phyloP scores from a whole-genome alignment of 2,113 vertebrate genomes.

The Osmerus eperlanus region DNA sequence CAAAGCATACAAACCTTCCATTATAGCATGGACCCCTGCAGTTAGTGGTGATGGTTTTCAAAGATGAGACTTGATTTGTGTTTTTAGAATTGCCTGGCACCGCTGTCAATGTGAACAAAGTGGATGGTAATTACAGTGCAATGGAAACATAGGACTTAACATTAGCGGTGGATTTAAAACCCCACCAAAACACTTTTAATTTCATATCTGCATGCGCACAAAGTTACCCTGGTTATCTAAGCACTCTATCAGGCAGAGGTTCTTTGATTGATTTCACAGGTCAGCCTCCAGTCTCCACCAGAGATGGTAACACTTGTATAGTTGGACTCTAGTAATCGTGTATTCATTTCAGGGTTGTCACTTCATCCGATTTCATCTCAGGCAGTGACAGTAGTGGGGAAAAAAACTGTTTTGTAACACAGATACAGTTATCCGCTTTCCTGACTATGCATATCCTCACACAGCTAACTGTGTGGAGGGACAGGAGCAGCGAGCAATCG shows the following conservation, averaged over 20 bases:
- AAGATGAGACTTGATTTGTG: no score
- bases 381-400: background rate
- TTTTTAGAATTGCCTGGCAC: background rate
- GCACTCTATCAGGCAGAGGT: conserved; percentile 14
- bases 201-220: no score
- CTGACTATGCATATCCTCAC: background rate
- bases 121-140: no score
- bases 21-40: background rate
- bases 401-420: conserved; percentile 9
- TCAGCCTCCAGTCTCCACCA: conserved; percentile 3
- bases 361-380: conserved; percentile 7
- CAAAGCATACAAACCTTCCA: conserved; percentile 1
- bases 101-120: no score
- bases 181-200: no score
- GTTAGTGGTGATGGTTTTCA: no score
- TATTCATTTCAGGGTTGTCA: conserved; percentile 26
- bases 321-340: conserved; percentile 14
- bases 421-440: background rate
- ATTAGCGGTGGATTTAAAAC: no score
- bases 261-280: conserved; percentile 15
- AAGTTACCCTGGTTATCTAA: conserved; percentile 11
- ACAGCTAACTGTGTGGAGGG: background rate
- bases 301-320: conserved; percentile 25
- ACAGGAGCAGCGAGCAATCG: background rate
- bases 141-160: no score